phyloP scores from a whole-genome alignment of 2,113 vertebrate genomes.

The Cepphus grylle region DNA sequence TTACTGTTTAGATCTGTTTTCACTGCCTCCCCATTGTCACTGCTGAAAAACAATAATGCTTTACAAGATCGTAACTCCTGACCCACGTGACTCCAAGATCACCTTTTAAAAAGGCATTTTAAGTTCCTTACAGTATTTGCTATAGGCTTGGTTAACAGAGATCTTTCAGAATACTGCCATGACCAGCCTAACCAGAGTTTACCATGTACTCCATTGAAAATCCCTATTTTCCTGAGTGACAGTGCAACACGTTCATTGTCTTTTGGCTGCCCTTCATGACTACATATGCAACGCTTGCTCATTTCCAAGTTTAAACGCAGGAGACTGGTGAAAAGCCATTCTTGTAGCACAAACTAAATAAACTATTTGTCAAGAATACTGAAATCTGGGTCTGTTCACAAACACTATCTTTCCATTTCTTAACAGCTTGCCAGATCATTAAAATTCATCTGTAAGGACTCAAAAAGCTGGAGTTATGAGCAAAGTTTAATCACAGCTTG shows the following conservation, averaged over 20 bases:
- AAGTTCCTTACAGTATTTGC: not conserved
- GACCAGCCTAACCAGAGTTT: not conserved
- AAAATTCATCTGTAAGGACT: not conserved
- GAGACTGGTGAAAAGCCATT: not conserved
- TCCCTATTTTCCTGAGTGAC: not conserved
- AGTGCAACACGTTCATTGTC: not conserved
- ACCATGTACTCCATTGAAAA: not conserved
- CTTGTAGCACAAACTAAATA: not conserved
- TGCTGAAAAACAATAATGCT: not conserved
- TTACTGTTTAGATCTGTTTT: not conserved
- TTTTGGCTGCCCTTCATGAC: not conserved
- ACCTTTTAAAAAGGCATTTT: not conserved
- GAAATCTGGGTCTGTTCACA: not conserved
- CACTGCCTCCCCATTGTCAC: not conserved
- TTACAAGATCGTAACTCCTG: not conserved
- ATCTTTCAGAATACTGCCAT: not conserved
- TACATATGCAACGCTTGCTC: not conserved
- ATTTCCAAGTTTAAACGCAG: not conserved
- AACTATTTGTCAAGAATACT: not conserved
- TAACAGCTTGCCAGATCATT: constrained; percentile 17
- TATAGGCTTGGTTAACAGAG: not conserved
- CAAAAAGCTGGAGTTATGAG: not conserved
- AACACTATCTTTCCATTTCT: not conserved
- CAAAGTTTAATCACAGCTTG: constrained; percentile 34
- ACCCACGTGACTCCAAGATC: not conserved